Percentiles rank a stretch among this genome's conserved stretches.
These are phyloP conservation scores for Propithecus perrieri DNA, from an alignment of 2,797 vertebrate species.

Conservation along the genomic window DNA sequence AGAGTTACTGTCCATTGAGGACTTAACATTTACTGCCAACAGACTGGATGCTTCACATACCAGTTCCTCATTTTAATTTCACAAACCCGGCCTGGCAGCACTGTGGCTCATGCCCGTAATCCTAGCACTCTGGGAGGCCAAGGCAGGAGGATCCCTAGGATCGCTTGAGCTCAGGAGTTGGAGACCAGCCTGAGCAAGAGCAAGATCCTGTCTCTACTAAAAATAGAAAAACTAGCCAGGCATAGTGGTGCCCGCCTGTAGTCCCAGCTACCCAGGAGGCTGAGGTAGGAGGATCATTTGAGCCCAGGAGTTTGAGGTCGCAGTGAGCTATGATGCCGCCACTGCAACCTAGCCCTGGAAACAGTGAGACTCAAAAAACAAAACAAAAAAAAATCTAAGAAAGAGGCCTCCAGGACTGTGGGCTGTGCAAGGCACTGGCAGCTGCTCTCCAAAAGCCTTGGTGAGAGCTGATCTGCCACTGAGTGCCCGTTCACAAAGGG, in stretches of 20 bases:
- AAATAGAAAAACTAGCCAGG: background rate
- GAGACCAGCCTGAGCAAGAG: no score
- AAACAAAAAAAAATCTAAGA: background rate
- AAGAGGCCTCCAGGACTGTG: background rate
- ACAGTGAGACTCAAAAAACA: background rate
- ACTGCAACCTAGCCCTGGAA: background rate
- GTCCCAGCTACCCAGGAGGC: background rate
- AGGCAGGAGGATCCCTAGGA: background rate
- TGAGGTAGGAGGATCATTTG: no score
- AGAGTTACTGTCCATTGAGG: background rate
- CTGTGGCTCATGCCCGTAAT: background rate
- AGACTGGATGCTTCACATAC: background rate
- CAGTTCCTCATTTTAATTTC: background rate
- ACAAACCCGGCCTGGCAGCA: background rate
- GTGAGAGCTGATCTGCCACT: background rate
- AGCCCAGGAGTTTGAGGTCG: background rate
- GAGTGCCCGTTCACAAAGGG: background rate
- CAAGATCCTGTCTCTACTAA: background rate
- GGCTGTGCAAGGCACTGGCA: background rate
- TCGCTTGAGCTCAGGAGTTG: background rate
- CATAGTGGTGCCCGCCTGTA: background rate
- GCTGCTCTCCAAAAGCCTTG: fast-evolving
- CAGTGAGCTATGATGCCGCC: background rate
- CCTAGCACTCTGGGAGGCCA: background rate
- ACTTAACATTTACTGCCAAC: background rate